A percentile compares a stretch with the other conserved stretches of the same genome.
These are phyloP conservation scores for Lepidocyrtoides sp. DNA, from an alignment of 2,888 invertebrate species.

Conservation along the genomic window DNA sequence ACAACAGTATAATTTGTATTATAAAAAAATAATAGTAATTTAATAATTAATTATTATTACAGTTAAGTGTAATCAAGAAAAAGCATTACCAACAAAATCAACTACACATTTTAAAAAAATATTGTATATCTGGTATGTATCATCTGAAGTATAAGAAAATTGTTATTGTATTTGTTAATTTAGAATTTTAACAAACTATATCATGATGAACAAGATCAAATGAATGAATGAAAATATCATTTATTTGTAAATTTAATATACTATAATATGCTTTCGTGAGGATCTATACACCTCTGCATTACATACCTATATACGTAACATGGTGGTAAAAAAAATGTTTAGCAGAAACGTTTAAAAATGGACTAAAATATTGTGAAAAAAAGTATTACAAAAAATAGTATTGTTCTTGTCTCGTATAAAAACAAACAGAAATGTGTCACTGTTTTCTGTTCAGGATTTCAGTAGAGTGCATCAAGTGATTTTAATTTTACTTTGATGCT, in stretches of 20 bases:
- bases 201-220: slow-evolving; percentile 3
- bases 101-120: not conserved
- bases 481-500: slow-evolving; percentile 15
- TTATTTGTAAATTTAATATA: not conserved
- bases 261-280: slow-evolving; percentile 24
- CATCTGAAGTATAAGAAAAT: not conserved
- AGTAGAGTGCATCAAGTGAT: not conserved
- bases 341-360: not conserved
- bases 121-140: not conserved
- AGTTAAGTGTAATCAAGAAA: too few species aligned
- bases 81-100: not conserved
- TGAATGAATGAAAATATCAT: slow-evolving; percentile 51
- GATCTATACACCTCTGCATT: not conserved
- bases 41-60: too few species aligned
- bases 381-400: not conserved
- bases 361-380: slow-evolving; percentile 15
- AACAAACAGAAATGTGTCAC: not conserved
- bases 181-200: not conserved
- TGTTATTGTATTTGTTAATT: not conserved
- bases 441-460: not conserved
- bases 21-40: not conserved
- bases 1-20: slow-evolving; percentile 23
- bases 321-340: not conserved
- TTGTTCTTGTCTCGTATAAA: not conserved
- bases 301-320: not conserved